A percentile compares a stretch with the other conserved stretches of the same genome.
phyloP scores from a whole-genome alignment of 2,113 vertebrate species.

The Bostrychus sinensis region DNA sequence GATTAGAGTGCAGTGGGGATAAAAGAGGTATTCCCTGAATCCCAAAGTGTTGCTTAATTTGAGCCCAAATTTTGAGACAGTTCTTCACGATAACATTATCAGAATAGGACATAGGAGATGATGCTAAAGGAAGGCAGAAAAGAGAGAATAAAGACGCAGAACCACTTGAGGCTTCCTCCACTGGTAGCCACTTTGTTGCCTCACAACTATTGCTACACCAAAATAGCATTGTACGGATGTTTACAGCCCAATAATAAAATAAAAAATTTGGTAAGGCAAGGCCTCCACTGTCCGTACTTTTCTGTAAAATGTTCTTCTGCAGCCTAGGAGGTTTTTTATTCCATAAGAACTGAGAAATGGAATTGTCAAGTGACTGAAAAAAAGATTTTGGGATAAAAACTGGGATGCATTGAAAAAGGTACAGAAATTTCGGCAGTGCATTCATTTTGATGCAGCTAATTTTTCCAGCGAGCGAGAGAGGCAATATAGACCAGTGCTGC shows the following conservation, averaged over 20 bases:
- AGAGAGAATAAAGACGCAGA: neutral
- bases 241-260: neutral
- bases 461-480: no score
- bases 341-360: neutral
- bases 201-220: neutral
- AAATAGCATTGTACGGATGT: neutral
- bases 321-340: neutral
- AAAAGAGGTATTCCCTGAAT: neutral
- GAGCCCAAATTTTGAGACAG: neutral
- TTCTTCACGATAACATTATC: neutral
- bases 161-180: neutral
- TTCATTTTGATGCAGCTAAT: neutral
- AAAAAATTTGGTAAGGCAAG: slow-evolving; percentile 1
- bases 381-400: neutral
- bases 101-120: neutral
- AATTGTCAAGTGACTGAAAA: neutral
- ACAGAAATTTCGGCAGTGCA: neutral
- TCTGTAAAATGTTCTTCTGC: neutral
- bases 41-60: neutral
- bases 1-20: no score
- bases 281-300: neutral
- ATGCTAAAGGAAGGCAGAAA: neutral
- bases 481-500: no score
- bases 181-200: neutral
- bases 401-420: neutral